These are phyloP conservation scores for Nannobrachium achirus DNA, from an alignment of 2,113 vertebrate species.

Conservation along the genomic window DNA sequence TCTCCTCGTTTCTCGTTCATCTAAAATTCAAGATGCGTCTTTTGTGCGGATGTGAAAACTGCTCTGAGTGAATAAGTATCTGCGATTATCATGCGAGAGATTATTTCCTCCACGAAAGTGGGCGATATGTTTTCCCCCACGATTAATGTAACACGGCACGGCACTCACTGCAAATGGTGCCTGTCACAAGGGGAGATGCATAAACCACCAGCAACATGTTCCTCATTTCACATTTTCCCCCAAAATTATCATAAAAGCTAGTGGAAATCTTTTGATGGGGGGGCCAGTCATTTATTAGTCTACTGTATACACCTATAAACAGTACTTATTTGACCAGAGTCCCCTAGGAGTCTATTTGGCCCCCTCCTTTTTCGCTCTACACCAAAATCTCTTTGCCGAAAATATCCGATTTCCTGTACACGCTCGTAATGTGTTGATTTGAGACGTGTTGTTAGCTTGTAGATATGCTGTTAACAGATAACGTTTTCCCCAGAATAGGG, in stretches of 20 bases:
- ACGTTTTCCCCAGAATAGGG: too few relatives aligned
- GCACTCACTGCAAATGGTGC: conserved; percentile 25
- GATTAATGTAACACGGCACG: conserved; percentile 34
- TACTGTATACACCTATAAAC: too few relatives aligned
- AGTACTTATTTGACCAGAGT: too few relatives aligned
- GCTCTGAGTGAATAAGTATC: conserved; percentile 43
- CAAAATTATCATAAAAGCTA: conserved; percentile 27
- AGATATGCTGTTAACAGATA: too few relatives aligned
- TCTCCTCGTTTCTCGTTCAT: conserved; percentile 58
- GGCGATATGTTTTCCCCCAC: conserved; percentile 21
- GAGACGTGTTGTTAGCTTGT: too few relatives aligned
- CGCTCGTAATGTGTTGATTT: too few relatives aligned
- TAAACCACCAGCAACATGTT: conserved; percentile 27
- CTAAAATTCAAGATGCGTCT: conserved; percentile 64
- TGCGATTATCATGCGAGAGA: conserved; percentile 56
- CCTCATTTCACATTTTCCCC: conserved; percentile 45
- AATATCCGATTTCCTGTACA: too few relatives aligned
- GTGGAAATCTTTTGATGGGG: conserved; percentile 38
- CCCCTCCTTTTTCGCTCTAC: too few relatives aligned
- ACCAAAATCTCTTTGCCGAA: too few relatives aligned
- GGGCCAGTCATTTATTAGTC: conserved; percentile 46
- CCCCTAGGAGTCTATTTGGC: too few relatives aligned
- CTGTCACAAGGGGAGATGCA: conserved; percentile 31
- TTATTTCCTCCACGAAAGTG: conserved; percentile 53
- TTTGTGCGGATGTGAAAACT: conserved; percentile 62